Conservation (phyloP, 2,113 vertebrate genomes). For the Phylloscopus trochiloides region DNA sequence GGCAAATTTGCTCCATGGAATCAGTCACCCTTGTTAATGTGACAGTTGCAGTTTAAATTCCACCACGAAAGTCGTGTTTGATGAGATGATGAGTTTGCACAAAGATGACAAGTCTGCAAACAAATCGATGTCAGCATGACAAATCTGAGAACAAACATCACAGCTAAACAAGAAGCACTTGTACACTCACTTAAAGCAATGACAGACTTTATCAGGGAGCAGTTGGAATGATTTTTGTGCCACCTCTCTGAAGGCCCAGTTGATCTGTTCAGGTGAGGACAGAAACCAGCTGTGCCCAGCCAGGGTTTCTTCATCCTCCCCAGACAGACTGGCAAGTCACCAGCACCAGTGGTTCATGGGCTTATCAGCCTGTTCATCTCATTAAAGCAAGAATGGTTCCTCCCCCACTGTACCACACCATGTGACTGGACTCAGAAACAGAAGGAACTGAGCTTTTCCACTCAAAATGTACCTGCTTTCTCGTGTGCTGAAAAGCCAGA, state of each 20-base stretch:
- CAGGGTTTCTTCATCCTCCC: background rate
- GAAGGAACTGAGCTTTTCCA: background rate
- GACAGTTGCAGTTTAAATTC: background rate
- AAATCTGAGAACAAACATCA: background rate
- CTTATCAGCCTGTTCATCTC: background rate
- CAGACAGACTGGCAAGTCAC: background rate
- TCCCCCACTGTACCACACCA: background rate
- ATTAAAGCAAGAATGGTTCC: background rate
- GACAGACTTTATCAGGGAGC: background rate
- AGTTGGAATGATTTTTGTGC: background rate
- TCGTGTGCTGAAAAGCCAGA: background rate
- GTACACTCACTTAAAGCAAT: background rate
- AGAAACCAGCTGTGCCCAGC: background rate
- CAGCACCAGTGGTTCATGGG: background rate
- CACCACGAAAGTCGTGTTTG: background rate
- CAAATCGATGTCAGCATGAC: background rate
- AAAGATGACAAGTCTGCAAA: constrained; percentile 36
- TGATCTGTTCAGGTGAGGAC: background rate
- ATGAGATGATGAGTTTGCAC: background rate
- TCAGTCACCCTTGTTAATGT: background rate
- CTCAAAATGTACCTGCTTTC: background rate
- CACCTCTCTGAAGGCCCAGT: background rate
- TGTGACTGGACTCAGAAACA: background rate
- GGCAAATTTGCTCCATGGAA: background rate
- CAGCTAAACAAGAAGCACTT: background rate